Conservation (phyloP, 2,113 vertebrate genomes). For the Mastomys natalensis region DNA sequence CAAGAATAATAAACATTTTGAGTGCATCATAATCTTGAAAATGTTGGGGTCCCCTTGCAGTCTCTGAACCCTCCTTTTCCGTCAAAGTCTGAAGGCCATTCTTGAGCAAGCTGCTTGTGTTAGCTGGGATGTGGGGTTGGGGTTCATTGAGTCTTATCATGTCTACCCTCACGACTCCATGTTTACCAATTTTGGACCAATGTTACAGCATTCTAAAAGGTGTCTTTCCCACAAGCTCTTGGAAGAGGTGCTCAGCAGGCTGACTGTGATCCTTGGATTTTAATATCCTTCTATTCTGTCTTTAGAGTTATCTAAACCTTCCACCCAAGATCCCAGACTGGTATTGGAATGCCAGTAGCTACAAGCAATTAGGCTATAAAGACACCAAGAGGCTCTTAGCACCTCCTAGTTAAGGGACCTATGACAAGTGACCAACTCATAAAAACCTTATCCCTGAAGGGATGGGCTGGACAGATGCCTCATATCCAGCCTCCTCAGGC, state of each 20-base stretch:
- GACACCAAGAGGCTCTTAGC: not conserved
- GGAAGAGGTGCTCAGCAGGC: not conserved
- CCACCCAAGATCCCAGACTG: not conserved
- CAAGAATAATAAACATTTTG: not conserved
- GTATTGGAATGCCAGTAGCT: not conserved
- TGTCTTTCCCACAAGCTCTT: not conserved
- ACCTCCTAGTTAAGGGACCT: not conserved
- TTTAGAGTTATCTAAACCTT: not conserved
- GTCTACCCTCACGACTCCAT: not conserved
- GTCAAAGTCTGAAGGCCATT: not conserved
- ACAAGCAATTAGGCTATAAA: not conserved
- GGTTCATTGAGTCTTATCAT: not conserved
- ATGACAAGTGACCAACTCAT: no score
- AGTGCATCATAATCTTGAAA: not conserved
- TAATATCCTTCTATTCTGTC: not conserved
- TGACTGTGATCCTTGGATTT: not conserved
- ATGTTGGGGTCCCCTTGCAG: not conserved
- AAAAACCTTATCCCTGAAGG: not conserved
- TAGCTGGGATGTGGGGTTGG: no score
- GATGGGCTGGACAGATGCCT: fast-evolving
- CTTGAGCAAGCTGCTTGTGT: not conserved
- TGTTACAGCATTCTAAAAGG: not conserved
- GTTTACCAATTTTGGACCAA: not conserved
- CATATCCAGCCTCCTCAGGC: not conserved
- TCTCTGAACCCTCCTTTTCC: not conserved